Base-by-base conservation (phyloP, 2,888 invertebrate genomes). In the Hemaris fuciformis region DNA sequence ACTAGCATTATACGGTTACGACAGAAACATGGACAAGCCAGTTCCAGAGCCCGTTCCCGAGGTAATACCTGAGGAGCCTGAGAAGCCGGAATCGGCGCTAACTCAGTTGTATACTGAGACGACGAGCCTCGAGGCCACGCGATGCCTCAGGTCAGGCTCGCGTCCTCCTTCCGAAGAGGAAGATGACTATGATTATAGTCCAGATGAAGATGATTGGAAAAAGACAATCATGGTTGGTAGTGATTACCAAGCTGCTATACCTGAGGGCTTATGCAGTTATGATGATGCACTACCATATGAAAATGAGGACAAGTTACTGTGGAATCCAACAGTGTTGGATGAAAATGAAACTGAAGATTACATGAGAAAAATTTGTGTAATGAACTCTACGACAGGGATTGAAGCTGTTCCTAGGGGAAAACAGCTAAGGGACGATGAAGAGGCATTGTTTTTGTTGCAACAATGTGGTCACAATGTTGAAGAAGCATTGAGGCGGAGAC, bases 401-500 rank as follows among this genome's bases (percentile, higher is more conserved):
- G 89, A 90, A 61, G 93, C 94, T 23, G 90, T 97, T 57, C 96
- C 96, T 0, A 93, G 92, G 66, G 97, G 97, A 13, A 94, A 94
- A 72, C 97, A 97, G 80, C 93, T 97, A 7, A 91, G 97, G 71
- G 99, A 97, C 80, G 97, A 97, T 83, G 97, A 97, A 77, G 96
- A 98, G 91, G 98, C 98, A 0, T 91, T 99, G 59, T 98, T 96
- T 85, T 86, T 98, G 63, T 91, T 99, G 18, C 95, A 98, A 60
- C 98, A 99, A 81, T 99, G 99, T 88, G 98, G 98, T 1, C 97
- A 98, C 83, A 98, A 98, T 87, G 94, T 96, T n/a, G 98, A 98
- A 64, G 98, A 99, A 89, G 99, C 99, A 0, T 85, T 98, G 60
- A 90, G 98, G 64, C 93, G 98, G 60, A 94, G 96, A 62, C 94